Conservation (phyloP, 2,888 invertebrate species). For the Hypomecis atomaria region DNA sequence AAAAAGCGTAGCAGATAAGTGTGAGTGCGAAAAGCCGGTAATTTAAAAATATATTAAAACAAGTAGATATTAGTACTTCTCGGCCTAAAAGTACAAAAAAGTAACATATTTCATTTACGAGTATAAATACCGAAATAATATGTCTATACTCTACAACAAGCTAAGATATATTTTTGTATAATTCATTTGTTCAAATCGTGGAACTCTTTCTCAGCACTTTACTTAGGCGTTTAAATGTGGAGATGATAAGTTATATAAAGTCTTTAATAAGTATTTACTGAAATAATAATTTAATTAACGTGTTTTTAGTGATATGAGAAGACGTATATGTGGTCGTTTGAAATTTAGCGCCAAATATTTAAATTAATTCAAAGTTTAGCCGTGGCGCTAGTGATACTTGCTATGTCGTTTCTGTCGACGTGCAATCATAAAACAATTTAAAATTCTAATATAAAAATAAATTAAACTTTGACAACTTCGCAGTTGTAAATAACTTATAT, state of each 20-base stretch:
- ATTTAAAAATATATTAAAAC: too few relatives aligned
- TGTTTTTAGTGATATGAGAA: constrained; percentile 48
- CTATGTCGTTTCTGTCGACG: too few relatives aligned
- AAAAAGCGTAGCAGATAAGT: too few relatives aligned
- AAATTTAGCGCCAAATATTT: too few relatives aligned
- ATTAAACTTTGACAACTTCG: too few relatives aligned
- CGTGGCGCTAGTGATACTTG: too few relatives aligned
- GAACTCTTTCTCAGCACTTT: constrained; percentile 2
- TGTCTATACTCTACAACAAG: constrained; percentile 9
- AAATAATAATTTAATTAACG: too few relatives aligned
- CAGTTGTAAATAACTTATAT: too few relatives aligned
- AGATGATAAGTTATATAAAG: background rate
- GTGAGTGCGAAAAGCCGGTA: too few relatives aligned
- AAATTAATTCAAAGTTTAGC: too few relatives aligned
- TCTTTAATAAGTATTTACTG: background rate
- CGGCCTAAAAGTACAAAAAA: constrained; percentile 13
- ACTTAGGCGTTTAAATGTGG: background rate
- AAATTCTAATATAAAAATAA: too few relatives aligned
- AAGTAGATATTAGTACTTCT: background rate
- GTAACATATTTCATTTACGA: constrained; percentile 12
- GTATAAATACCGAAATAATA: constrained; percentile 16
- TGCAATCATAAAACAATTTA: too few relatives aligned
- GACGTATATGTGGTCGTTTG: constrained; percentile 55
- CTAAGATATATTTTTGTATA: background rate
- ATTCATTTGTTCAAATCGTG: background rate